phyloP scores from a whole-genome alignment of 2,888 invertebrate species.

The Sepioteuthis lessoniana region DNA sequence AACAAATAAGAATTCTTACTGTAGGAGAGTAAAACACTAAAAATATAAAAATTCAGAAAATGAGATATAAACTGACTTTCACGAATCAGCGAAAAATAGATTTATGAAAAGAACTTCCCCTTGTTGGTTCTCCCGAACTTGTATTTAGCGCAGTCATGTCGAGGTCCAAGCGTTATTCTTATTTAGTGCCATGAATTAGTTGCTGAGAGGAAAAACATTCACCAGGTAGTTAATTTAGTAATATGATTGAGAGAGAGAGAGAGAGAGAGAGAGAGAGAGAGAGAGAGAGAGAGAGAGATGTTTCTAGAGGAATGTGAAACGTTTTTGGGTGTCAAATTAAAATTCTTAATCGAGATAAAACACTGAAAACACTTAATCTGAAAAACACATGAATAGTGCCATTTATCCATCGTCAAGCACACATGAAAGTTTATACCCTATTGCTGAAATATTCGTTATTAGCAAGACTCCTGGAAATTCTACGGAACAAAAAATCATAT shows the following conservation, averaged over 20 bases:
- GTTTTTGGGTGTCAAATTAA: not conserved
- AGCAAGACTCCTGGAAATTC: rapidly evolving
- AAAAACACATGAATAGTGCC: not conserved
- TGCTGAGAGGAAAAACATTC: not conserved
- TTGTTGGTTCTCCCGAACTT: no score
- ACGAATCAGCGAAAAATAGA: no score
- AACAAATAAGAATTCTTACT: no score
- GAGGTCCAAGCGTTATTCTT: not conserved
- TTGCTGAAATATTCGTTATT: not conserved
- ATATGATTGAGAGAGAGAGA: not conserved
- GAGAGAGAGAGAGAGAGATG: no score
- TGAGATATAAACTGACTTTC: no score
- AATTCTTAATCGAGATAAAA: not conserved
- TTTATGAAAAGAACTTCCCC: no score
- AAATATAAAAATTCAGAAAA: no score
- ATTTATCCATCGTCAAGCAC: not conserved
- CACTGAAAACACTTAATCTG: no score
- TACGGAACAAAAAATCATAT: no score
- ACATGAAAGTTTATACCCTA: not conserved
- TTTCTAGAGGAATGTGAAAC: not conserved
- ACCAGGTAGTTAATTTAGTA: not conserved
- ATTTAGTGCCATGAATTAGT: not conserved
- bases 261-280: not conserved
- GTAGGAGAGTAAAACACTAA: no score
- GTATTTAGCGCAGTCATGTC: no score